Percentiles rank a stretch among this genome's conserved stretches.
These are phyloP conservation scores for Glareola pratincola DNA, from an alignment of 2,113 vertebrate species.

Conservation along the genomic window DNA sequence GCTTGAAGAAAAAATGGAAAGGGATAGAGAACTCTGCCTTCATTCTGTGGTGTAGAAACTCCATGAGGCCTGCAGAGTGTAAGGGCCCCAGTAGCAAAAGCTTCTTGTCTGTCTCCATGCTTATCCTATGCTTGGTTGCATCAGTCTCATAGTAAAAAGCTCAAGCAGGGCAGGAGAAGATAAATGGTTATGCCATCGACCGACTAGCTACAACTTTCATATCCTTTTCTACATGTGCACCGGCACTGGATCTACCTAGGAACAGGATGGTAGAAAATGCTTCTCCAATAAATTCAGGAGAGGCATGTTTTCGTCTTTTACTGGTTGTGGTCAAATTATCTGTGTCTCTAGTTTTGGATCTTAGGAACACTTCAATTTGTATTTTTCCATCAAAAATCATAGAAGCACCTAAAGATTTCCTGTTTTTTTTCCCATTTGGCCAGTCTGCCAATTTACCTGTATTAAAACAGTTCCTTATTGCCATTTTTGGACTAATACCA, in stretches of 20 bases:
- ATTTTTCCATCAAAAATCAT: not conserved
- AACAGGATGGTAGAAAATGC: not conserved
- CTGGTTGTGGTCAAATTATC: not conserved
- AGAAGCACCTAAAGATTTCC: not conserved
- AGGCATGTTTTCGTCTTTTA: not conserved
- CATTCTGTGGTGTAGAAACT: not conserved
- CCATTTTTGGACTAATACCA: not conserved
- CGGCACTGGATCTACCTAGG: not conserved
- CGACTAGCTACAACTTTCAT: not conserved
- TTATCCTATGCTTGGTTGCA: not conserved
- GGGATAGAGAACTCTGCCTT: not conserved
- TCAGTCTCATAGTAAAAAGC: not conserved
- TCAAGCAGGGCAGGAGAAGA: not conserved
- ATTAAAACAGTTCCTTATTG: not conserved
- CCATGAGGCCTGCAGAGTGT: not conserved
- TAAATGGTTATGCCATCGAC: not conserved
- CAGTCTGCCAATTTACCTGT: not conserved
- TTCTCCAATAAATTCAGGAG: not conserved
- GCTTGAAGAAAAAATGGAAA: not conserved
- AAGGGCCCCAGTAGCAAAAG: not conserved
- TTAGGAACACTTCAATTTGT: not conserved
- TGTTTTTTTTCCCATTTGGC: not conserved
- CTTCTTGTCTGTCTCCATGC: not conserved
- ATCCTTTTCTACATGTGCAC: not conserved
- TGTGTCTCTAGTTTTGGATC: not conserved